phyloP scores from a whole-genome alignment of 2,797 vertebrate genomes.

The Amblyopsis hoosieri region DNA sequence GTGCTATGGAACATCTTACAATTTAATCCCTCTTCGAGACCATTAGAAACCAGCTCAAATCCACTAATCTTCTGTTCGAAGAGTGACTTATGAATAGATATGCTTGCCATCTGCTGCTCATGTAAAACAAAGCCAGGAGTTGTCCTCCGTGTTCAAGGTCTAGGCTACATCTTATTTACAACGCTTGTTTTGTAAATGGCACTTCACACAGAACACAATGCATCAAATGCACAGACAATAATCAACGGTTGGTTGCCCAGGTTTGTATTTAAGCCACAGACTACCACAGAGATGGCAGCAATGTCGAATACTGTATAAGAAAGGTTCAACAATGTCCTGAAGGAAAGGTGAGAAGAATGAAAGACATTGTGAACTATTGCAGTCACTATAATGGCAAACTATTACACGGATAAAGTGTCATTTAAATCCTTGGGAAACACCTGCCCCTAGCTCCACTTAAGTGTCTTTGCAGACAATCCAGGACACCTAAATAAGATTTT shows the following conservation, averaged over 20 bases:
- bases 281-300: constrained; percentile 39
- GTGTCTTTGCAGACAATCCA: constrained; percentile 47
- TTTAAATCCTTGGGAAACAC: constrained; percentile 64
- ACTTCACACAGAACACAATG: constrained; percentile 33
- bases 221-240: constrained; percentile 50
- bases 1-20: constrained; percentile 75
- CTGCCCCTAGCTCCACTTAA: constrained; percentile 27
- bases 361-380: constrained; percentile 35
- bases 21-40: constrained; percentile 76
- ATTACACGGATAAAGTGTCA: constrained; percentile 68
- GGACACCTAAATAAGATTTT: constrained; percentile 62
- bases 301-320: constrained; percentile 44
- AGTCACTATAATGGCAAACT: constrained; percentile 7
- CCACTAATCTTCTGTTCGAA: constrained; percentile 77
- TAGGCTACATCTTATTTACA: constrained; percentile 21
- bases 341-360: constrained; percentile 47
- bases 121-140: constrained; percentile 50
- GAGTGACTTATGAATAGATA: constrained; percentile 81
- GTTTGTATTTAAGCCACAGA: constrained; percentile 44
- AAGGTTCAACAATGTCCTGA: constrained; percentile 52
- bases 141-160: constrained; percentile 26
- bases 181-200: constrained; percentile 8
- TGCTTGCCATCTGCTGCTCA: constrained; percentile 78
- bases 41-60: constrained; percentile 79
- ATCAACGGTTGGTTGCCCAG: constrained; percentile 43